Conservation (phyloP, 2,797 vertebrate genomes). For the Streptopelia turtur region DNA sequence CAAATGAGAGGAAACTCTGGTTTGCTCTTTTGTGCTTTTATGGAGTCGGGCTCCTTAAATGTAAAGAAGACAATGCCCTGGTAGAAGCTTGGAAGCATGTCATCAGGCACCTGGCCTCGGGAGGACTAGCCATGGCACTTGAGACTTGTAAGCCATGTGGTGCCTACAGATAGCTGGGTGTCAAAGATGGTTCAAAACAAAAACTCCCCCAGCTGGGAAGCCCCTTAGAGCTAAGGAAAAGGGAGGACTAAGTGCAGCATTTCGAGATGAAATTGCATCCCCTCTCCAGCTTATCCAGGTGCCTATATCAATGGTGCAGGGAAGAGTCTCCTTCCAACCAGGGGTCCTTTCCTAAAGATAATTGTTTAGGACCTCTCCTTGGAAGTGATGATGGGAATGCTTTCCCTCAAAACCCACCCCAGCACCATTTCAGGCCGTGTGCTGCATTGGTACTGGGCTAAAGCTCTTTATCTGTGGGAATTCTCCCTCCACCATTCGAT, state of each 20-base stretch:
- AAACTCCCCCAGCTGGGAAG: neutral
- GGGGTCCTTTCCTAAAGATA: conserved; percentile 6
- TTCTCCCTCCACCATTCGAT: conserved; percentile 53
- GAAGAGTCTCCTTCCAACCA: neutral
- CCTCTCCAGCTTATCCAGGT: neutral
- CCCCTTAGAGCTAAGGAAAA: neutral
- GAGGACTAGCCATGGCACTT: neutral
- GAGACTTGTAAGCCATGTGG: neutral
- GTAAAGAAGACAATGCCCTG: neutral
- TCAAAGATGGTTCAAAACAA: neutral
- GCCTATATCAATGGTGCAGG: neutral
- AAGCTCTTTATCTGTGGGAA: conserved; percentile 44
- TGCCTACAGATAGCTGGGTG: neutral
- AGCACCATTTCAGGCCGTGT: conserved; percentile 21
- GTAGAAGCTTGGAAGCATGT: rapidly evolving
- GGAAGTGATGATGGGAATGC: neutral
- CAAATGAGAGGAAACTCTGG: conserved; percentile 36
- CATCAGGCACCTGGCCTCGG: neutral
- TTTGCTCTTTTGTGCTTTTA: conserved; percentile 3
- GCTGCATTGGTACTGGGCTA: conserved; percentile 3
- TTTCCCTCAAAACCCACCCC: conserved; percentile 31
- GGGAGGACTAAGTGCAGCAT: neutral
- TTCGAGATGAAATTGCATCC: neutral
- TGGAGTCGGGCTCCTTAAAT: neutral
- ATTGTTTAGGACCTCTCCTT: neutral